A percentile compares a stretch with the other conserved stretches of the same genome.
Conservation (phyloP, 1,140 invertebrate species). For the Bombus impatiens region DNA sequence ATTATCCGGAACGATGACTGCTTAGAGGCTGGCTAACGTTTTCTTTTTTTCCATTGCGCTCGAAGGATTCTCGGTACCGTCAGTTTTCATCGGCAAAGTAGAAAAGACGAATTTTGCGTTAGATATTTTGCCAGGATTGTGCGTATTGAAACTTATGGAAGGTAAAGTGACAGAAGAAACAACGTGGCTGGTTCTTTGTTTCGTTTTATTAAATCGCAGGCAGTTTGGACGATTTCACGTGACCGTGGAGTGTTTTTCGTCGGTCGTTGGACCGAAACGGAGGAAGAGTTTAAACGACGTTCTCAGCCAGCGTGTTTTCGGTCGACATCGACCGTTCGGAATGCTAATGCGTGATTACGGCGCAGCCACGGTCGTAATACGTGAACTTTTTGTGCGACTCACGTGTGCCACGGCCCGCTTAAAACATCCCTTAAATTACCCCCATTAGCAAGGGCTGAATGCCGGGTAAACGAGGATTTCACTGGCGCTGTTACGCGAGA, state of each 20-base stretch:
- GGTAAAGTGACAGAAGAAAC: neutral
- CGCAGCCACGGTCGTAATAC: conserved; percentile 68
- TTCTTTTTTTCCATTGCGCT: neutral
- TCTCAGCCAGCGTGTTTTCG: conserved; percentile 41
- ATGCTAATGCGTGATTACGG: conserved; percentile 80
- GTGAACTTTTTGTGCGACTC: conserved; percentile 78
- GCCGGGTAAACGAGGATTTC: conserved; percentile 78
- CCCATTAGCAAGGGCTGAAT: conserved; percentile 79
- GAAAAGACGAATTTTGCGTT: neutral
- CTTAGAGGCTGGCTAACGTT: neutral
- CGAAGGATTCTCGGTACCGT: neutral
- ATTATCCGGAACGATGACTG: conserved; percentile 37
- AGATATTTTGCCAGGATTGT: neutral
- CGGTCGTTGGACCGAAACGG: conserved; percentile 10
- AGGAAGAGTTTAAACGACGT: conserved; percentile 58
- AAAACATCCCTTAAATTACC: conserved; percentile 82
- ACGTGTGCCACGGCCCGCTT: conserved; percentile 76
- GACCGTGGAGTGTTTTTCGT: conserved; percentile 26
- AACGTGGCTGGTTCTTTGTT: neutral
- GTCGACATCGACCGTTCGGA: conserved; percentile 69
- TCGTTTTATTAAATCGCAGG: conserved; percentile 29
- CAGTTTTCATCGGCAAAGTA: neutral
- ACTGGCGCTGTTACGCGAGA: conserved; percentile 78
- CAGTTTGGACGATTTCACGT: conserved; percentile 43
- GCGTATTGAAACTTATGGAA: neutral